Evolutionary conservation across 2,797 vertebrate genomes (phyloP).

Genomic region (Synanceia verrucosa): DNA sequence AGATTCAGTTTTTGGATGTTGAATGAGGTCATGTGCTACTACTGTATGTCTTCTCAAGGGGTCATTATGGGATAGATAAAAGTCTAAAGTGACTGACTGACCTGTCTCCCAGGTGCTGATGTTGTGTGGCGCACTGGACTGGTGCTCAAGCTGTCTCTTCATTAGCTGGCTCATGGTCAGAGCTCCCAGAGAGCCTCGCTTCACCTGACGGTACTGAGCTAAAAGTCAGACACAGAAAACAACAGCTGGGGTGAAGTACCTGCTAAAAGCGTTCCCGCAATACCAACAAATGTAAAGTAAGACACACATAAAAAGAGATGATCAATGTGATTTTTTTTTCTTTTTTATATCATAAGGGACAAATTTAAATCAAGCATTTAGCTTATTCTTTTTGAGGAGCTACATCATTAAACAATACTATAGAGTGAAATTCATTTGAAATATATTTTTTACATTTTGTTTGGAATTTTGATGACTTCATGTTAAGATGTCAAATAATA

Average conservation of each 20-base stretch:
- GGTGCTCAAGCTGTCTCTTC: conserved; percentile 98
- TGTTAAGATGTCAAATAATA: neutral
- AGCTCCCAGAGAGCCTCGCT: conserved; percentile 96
- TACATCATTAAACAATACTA: neutral
- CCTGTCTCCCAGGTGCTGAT: conserved; percentile 98
- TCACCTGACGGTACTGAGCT: conserved; percentile 98
- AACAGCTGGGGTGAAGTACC: conserved; percentile 25
- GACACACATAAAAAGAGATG: conserved; percentile 43
- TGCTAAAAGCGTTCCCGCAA: neutral
- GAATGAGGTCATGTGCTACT: neutral
- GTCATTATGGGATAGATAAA: neutral
- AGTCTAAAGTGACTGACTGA: conserved; percentile 76
- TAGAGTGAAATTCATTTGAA: conserved; percentile 10
- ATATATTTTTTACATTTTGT: neutral
- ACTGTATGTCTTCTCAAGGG: neutral
- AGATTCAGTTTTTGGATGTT: neutral
- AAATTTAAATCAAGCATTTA: conserved; percentile 8
- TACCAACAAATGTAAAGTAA: neutral
- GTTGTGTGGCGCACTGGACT: conserved; percentile 97
- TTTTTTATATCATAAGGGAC: conserved; percentile 4
- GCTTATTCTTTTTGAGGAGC: conserved; percentile 1
- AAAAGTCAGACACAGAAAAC: conserved; percentile 59
- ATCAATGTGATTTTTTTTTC: conserved; percentile 9
- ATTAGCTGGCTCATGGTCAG: conserved; percentile 98
- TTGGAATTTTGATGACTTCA: neutral